A percentile compares a stretch with the other conserved stretches of the same genome.
Evolutionary conservation across 2,113 vertebrate species (phyloP).

Genomic region (Chamaetylas fuelleborni): DNA sequence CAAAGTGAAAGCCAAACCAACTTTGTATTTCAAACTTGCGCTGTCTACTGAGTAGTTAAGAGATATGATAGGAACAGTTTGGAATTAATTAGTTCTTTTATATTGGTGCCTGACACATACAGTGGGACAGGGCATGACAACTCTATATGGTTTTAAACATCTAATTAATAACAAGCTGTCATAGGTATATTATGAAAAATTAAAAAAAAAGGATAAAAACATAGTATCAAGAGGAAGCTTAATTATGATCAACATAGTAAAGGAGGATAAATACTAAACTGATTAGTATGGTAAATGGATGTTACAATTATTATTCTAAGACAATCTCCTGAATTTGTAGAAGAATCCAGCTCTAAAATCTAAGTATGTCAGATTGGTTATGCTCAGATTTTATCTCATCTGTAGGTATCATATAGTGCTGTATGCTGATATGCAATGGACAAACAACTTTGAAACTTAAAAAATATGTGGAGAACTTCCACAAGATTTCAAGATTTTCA

Average conservation of each 20-base stretch:
- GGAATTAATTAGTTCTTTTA: background rate
- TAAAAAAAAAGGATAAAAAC: background rate
- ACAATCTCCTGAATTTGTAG: background rate
- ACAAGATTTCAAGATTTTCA: background rate
- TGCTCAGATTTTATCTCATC: background rate
- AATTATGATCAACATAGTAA: background rate
- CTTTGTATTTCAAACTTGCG: background rate
- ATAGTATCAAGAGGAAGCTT: background rate
- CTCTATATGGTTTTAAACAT: background rate
- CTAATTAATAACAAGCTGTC: background rate
- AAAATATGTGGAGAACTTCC: background rate
- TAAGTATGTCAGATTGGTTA: background rate
- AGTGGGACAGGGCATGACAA: background rate
- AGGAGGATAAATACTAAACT: background rate
- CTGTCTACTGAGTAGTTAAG: background rate
- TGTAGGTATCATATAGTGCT: background rate
- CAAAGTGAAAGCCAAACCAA: background rate
- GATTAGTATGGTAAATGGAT: background rate
- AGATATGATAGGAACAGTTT: background rate
- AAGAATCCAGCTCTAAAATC: background rate
- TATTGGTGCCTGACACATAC: background rate
- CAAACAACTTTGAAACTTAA: background rate
- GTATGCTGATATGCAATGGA: background rate
- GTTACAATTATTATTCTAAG: background rate
- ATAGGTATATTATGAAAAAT: background rate